Evolutionary conservation across 1,140 invertebrate species (phyloP).

Genomic region (Heliconius hewitsoni): DNA sequence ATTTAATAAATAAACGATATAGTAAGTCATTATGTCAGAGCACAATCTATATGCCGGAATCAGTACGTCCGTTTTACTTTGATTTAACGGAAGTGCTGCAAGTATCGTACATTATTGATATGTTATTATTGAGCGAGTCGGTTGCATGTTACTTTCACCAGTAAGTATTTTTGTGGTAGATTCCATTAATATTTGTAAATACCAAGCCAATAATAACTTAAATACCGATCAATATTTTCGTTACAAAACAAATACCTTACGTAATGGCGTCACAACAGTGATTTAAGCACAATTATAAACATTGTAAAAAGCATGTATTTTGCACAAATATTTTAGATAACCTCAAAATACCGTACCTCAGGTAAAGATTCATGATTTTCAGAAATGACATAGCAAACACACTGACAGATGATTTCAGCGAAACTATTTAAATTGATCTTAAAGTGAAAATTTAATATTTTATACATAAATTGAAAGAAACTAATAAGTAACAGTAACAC

Average conservation of each 20-base stretch:
- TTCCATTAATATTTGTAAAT: conserved; percentile 39
- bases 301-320: conserved; percentile 33
- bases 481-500: conserved; percentile 44
- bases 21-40: not conserved
- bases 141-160: conserved; percentile 44
- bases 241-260: not conserved
- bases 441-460: conserved; percentile 34
- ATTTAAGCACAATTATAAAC: not conserved
- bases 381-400: conserved; percentile 33
- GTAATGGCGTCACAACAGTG: not conserved
- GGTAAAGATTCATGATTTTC: conserved; percentile 30
- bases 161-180: conserved; percentile 37
- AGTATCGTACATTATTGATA: conserved; percentile 39
- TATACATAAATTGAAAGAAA: conserved; percentile 26
- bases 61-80: conserved; percentile 25
- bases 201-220: conserved; percentile 37
- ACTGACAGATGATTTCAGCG: conserved; percentile 28
- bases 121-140: conserved; percentile 35
- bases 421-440: conserved; percentile 35
- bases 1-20: not conserved
- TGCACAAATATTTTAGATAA: conserved; percentile 17
- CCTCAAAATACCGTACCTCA: conserved; percentile 30
- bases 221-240: conserved; percentile 35
- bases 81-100: conserved; percentile 34
- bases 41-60: conserved; percentile 30